Conservation (phyloP, 1,140 invertebrate species). For the Trichonephila clavata region DNA sequence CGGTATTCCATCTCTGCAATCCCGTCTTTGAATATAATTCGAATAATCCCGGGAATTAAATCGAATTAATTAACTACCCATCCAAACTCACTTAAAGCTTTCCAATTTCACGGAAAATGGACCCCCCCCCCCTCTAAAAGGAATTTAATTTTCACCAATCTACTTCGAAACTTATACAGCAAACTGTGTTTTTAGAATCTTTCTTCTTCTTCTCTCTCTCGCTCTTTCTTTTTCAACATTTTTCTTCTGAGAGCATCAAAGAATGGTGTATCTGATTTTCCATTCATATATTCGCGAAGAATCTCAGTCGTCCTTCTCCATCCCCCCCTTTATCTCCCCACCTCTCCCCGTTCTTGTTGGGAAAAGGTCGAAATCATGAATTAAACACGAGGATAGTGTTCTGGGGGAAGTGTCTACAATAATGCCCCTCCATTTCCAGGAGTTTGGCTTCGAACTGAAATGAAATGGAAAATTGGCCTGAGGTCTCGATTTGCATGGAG, state of each 20-base stretch:
- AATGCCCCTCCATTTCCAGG: background rate
- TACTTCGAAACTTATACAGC: constrained; percentile 14
- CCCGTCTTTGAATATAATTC: background rate
- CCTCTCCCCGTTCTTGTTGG: background rate
- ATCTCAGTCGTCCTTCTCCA: no score
- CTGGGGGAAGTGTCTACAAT: constrained; percentile 56
- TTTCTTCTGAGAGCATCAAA: background rate
- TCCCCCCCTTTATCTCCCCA: background rate
- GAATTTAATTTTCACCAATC: constrained; percentile 6
- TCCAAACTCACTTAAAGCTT: background rate
- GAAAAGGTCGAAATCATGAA: constrained; percentile 54
- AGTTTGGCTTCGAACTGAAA: background rate
- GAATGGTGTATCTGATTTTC: constrained; percentile 7
- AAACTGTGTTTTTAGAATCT: constrained; percentile 25
- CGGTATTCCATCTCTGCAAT: background rate
- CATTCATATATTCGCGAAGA: constrained; percentile 57
- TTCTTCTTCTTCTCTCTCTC: constrained; percentile 9
- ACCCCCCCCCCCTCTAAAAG: background rate
- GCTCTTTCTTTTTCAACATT: background rate
- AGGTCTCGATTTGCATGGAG: background rate
- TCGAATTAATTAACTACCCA: background rate
- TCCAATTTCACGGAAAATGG: background rate
- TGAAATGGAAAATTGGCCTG: constrained; percentile 52
- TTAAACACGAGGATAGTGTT: constrained; percentile 48
- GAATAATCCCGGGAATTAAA: background rate